Percentiles rank a stretch among this genome's conserved stretches.
phyloP scores from a whole-genome alignment of 2,888 invertebrate genomes.

The Bursaphelenchus okinawaensis region DNA sequence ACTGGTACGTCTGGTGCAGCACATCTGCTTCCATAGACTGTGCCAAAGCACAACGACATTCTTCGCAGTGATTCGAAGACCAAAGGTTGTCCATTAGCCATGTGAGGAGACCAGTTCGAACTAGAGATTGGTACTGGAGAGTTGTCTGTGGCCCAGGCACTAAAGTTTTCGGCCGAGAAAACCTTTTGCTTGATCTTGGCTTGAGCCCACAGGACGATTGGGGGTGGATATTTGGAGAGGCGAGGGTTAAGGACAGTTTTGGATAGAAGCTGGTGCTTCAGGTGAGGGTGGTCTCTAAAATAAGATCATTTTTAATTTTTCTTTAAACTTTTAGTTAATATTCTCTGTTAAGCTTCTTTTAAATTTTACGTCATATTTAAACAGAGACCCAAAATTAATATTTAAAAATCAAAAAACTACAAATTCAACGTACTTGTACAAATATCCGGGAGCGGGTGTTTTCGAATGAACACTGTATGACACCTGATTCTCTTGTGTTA shows the following conservation, averaged over 20 bases:
- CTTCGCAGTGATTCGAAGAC: constrained; percentile 22
- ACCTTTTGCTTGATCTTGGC: constrained; percentile 63
- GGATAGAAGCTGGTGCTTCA: constrained; percentile 23
- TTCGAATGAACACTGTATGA: constrained; percentile 23
- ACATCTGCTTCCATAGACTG: constrained; percentile 12
- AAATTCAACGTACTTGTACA: constrained; percentile 8
- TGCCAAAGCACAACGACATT: constrained; percentile 18
- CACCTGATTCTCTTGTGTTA: constrained; percentile 60
- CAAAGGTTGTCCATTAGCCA: constrained; percentile 16
- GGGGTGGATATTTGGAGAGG: constrained; percentile 82
- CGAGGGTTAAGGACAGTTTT: constrained; percentile 69
- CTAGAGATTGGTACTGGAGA: constrained; percentile 36
- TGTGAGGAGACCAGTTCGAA: constrained; percentile 1
- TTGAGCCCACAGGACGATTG: constrained; percentile 70
- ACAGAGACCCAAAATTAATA: not conserved
- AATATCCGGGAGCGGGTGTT: constrained; percentile 24
- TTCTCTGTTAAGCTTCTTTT: not conserved
- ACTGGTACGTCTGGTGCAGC: constrained; percentile 7
- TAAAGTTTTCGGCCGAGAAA: constrained; percentile 43
- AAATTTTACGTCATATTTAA: not conserved
- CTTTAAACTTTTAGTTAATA: constrained; percentile 1
- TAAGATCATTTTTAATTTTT: constrained; percentile 3
- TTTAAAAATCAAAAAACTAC: not conserved
- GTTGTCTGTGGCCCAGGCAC: constrained; percentile 53
- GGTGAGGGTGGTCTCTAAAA: constrained; percentile 33